Conservation (phyloP, 2,797 vertebrate genomes). For the Esox masquinongy region DNA sequence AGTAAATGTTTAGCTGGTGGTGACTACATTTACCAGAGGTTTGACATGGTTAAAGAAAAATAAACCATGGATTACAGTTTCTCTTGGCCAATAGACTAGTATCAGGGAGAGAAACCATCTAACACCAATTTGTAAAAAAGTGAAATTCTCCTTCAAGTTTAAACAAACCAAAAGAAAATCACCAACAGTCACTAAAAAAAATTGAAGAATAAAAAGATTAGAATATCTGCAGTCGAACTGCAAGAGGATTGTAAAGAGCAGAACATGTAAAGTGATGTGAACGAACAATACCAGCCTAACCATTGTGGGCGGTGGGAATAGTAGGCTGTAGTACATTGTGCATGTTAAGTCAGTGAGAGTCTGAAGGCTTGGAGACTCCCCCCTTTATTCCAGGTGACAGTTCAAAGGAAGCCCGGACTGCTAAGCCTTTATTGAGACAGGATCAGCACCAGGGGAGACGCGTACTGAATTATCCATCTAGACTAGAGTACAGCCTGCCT, state of each 20-base stretch:
- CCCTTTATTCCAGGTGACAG: conserved; percentile 68
- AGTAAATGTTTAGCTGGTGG: too few species aligned
- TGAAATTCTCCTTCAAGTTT: too few species aligned
- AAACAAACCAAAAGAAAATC: too few species aligned
- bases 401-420: conserved; percentile 65
- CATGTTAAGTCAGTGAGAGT: conserved; percentile 48
- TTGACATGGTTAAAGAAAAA: too few species aligned
- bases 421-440: conserved; percentile 67
- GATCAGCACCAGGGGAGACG: conserved; percentile 58
- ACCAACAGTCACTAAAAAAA: too few species aligned
- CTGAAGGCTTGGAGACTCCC: conserved; percentile 43
- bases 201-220: too few species aligned
- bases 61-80: too few species aligned
- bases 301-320: conserved; percentile 39
- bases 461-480: conserved; percentile 52
- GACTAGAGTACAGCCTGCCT: conserved; percentile 20
- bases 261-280: conserved; percentile 39
- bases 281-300: conserved; percentile 33
- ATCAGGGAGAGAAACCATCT: too few species aligned
- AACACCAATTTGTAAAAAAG: too few species aligned
- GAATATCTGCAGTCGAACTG: too few species aligned
- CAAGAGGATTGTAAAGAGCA: conserved; percentile 10
- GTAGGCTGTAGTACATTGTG: conserved; percentile 35
- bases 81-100: too few species aligned
- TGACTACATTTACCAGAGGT: too few species aligned